Evolutionary conservation across 2,797 vertebrate genomes (phyloP).

Genomic region (Enteromius viviparus): DNA sequence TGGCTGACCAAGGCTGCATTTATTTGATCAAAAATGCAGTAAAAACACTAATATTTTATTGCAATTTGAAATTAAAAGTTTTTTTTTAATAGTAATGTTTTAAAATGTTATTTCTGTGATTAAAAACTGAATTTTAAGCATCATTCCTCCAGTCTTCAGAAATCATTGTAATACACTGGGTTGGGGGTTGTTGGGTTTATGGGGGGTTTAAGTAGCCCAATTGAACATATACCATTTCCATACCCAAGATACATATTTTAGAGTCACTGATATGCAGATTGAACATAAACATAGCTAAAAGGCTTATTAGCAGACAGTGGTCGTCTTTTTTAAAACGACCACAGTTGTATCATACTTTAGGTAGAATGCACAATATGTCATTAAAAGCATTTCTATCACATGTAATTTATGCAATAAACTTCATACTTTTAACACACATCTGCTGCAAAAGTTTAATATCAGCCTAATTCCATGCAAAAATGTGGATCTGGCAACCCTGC

Average conservation of each 20-base stretch:
- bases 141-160: not conserved
- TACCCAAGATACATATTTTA: too few relatives aligned
- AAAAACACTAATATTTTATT: not conserved
- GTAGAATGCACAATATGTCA: not conserved
- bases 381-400: not conserved
- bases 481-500: not conserved
- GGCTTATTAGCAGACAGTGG: not conserved
- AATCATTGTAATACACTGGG: not conserved
- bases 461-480: not conserved
- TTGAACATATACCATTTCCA: too few relatives aligned
- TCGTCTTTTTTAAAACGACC: not conserved
- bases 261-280: not conserved
- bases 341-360: not conserved
- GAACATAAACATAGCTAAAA: not conserved
- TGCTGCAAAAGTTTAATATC: not conserved
- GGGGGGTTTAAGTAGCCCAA: too few relatives aligned
- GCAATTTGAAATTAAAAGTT: not conserved
- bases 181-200: too few relatives aligned
- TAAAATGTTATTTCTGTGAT: not conserved
- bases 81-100: not conserved
- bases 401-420: not conserved
- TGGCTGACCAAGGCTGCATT: not conserved
- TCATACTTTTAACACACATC: not conserved
- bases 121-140: not conserved
- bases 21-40: not conserved